phyloP scores from a whole-genome alignment of 2,797 vertebrate species.

The Coendou prehensilis region DNA sequence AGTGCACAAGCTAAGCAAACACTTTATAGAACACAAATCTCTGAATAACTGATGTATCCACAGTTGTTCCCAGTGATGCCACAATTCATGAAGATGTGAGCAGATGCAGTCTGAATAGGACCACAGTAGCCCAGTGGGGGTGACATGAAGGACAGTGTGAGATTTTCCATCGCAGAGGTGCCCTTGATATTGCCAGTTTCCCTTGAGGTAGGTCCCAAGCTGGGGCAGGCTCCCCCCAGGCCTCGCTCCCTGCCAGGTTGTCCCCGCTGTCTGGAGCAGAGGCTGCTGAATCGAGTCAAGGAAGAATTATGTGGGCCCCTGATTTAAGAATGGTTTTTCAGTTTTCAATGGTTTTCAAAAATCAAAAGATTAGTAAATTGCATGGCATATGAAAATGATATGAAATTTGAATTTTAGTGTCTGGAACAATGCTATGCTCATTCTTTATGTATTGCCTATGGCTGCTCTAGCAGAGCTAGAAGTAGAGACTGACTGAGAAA shows the following conservation, averaged over 20 bases:
- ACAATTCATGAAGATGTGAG: background rate
- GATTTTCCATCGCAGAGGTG: background rate
- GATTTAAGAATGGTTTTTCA: conserved; percentile 1
- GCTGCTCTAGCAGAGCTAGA: background rate
- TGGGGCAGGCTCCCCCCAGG: background rate
- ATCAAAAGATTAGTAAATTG: conserved; percentile 5
- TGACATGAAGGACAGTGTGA: background rate
- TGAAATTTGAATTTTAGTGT: background rate
- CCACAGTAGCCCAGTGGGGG: background rate
- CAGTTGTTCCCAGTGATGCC: background rate
- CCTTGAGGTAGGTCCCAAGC: background rate
- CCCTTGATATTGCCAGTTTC: background rate
- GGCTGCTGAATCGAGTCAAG: background rate
- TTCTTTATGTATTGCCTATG: fast-evolving
- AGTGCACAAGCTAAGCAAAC: background rate
- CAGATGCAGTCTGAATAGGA: background rate
- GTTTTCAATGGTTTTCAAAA: conserved; percentile 17
- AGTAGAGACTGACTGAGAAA: background rate
- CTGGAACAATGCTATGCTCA: background rate
- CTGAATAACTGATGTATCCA: background rate
- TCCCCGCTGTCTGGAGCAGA: background rate
- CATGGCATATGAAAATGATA: background rate
- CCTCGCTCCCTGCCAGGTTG: background rate
- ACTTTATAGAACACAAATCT: background rate
- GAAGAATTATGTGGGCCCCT: background rate